phyloP scores from a whole-genome alignment of 2,113 vertebrate species.

The Heterotis niloticus region DNA sequence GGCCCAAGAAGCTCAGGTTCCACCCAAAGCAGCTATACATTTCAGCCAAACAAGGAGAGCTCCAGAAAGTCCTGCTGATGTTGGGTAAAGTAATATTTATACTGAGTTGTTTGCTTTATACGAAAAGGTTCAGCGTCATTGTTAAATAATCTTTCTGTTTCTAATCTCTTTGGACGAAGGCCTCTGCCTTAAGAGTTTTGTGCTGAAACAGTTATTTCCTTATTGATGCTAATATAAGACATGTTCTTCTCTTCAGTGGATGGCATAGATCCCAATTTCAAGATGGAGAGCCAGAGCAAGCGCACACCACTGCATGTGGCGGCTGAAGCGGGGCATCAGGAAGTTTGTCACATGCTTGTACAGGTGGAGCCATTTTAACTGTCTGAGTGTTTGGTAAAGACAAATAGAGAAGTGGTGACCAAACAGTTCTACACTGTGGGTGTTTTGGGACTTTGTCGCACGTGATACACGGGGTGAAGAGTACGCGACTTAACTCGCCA shows the following conservation, averaged over 20 bases:
- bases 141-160: too few species aligned
- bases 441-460: too few species aligned
- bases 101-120: neutral
- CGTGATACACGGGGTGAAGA: too few species aligned
- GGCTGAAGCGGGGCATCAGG: conserved; percentile 83
- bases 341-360: conserved; percentile 95
- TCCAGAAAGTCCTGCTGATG: conserved; percentile 94
- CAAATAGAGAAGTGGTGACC: neutral
- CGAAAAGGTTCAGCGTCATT: too few species aligned
- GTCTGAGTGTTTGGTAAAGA: neutral
- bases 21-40: conserved; percentile 95
- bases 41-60: conserved; percentile 92
- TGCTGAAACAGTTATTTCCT: neutral
- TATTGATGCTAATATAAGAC: neutral
- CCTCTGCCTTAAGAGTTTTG: neutral
- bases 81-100: conserved; percentile 64
- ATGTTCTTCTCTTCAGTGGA: conserved; percentile 70
- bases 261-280: conserved; percentile 96
- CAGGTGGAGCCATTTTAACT: conserved; percentile 62
- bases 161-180: too few species aligned
- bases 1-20: conserved; percentile 96
- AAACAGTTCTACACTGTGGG: too few species aligned
- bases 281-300: conserved; percentile 91
- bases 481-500: too few species aligned
- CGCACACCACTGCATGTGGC: conserved; percentile 89